phyloP scores from a whole-genome alignment of 2,113 vertebrate genomes.

The Thamnaconus septentrionalis region DNA sequence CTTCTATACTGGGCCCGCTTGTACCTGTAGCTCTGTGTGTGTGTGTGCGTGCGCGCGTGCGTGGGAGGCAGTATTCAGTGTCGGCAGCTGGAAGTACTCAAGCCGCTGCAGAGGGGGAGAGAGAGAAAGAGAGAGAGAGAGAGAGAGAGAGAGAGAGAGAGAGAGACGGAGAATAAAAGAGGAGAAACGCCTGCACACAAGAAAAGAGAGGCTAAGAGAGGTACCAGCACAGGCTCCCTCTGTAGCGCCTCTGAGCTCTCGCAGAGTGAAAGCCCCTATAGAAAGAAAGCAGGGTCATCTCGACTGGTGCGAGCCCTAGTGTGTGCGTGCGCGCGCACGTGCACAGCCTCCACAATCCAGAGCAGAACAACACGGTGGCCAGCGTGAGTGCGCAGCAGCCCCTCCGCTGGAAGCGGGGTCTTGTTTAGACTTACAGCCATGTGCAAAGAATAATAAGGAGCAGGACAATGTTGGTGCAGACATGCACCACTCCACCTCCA shows the following conservation, averaged over 20 bases:
- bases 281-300: slow-evolving; percentile 72
- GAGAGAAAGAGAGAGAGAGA: slow-evolving; percentile 31
- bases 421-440: slow-evolving; percentile 77
- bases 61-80: slow-evolving; percentile 72
- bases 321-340: slow-evolving; percentile 30
- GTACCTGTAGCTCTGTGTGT: slow-evolving; percentile 9
- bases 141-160: slow-evolving; percentile 20
- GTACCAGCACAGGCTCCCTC: slow-evolving; percentile 67
- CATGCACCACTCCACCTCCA: slow-evolving; percentile 57
- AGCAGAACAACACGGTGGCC: slow-evolving; percentile 71
- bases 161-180: slow-evolving; percentile 40
- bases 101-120: slow-evolving; percentile 58
- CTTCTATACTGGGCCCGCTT: too few species aligned
- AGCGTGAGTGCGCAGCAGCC: slow-evolving; percentile 70
- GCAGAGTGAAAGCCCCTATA: slow-evolving; percentile 72
- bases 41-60: slow-evolving; percentile 53
- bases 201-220: slow-evolving; percentile 63
- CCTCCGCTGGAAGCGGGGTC: slow-evolving; percentile 68
- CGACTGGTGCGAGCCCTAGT: slow-evolving; percentile 46
- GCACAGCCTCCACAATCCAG: slow-evolving; percentile 28
- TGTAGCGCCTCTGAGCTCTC: slow-evolving; percentile 67
- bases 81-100: slow-evolving; percentile 85
- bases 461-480: slow-evolving; percentile 70
- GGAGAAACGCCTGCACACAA: slow-evolving; percentile 49
- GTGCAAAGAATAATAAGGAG: slow-evolving; percentile 78